phyloP scores from a whole-genome alignment of 2,113 vertebrate genomes.

The Ranitomeya imitator region DNA sequence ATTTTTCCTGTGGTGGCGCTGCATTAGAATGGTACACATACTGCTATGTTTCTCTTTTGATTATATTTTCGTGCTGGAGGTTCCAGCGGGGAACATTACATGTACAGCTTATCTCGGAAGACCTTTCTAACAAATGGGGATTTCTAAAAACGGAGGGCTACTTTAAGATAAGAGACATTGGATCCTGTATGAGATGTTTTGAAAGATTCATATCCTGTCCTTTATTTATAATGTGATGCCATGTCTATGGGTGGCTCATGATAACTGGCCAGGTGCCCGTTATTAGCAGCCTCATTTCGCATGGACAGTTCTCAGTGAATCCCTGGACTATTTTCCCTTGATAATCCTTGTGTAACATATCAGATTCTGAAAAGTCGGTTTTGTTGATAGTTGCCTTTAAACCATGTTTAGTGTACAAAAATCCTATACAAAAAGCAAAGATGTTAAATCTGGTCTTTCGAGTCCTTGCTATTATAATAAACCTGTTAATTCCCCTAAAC shows the following conservation, averaged over 20 bases:
- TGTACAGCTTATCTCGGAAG: no score
- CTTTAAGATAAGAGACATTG: no score
- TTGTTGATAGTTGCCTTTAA: constrained; percentile 9
- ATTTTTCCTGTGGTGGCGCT: no score
- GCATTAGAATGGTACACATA: no score
- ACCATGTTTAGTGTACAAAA: constrained; percentile 19
- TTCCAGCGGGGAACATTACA: no score
- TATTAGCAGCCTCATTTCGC: neutral
- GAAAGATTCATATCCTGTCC: no score
- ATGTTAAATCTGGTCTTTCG: constrained; percentile 22
- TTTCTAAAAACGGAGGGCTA: no score
- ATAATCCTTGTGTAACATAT: neutral
- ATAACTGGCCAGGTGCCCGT: neutral
- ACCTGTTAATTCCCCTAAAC: neutral
- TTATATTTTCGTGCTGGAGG: no score
- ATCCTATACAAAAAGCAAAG: neutral
- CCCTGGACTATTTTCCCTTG: neutral
- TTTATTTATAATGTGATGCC: neutral
- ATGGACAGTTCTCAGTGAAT: neutral
- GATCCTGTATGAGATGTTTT: no score
- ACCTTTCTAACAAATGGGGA: no score
- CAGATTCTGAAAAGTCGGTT: neutral
- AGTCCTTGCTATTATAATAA: constrained; percentile 12
- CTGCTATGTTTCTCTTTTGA: no score
- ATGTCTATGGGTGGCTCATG: neutral